phyloP scores from a whole-genome alignment of 2,113 vertebrate genomes.

The Dasypus novemcinctus region DNA sequence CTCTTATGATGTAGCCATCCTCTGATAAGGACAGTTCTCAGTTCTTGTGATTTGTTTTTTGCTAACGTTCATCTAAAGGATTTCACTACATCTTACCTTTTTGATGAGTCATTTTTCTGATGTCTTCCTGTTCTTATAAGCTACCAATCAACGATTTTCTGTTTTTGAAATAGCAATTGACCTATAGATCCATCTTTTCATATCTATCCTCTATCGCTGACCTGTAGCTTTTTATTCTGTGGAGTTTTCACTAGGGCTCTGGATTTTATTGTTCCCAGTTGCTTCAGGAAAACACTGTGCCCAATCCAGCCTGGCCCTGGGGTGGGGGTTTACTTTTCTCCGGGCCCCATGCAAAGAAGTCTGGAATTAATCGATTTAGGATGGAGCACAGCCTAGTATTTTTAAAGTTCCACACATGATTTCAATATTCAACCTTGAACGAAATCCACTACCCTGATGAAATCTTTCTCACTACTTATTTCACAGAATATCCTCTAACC shows the following conservation, averaged over 20 bases:
- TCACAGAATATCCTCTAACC: background rate
- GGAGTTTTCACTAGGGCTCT: background rate
- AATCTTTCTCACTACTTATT: background rate
- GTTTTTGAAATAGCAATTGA: background rate
- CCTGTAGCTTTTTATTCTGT: background rate
- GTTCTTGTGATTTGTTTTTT: rapidly evolving
- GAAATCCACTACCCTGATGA: no score
- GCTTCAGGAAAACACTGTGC: background rate
- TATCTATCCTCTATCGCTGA: background rate
- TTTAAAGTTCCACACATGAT: background rate
- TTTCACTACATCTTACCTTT: background rate
- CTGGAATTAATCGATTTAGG: background rate
- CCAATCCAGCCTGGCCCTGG: background rate
- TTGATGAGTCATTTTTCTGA: background rate
- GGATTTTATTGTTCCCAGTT: background rate
- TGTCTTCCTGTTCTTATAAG: background rate
- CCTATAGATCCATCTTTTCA: no score
- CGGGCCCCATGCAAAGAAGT: background rate
- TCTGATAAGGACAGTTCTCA: background rate
- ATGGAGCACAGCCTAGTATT: background rate
- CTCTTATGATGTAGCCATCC: no score
- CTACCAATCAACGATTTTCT: no score
- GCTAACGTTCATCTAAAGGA: background rate
- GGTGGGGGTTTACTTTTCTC: rapidly evolving
- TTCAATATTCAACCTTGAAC: background rate